phyloP scores from a whole-genome alignment of 2,888 invertebrate species.

The Hirtodrosophila cameraria region DNA sequence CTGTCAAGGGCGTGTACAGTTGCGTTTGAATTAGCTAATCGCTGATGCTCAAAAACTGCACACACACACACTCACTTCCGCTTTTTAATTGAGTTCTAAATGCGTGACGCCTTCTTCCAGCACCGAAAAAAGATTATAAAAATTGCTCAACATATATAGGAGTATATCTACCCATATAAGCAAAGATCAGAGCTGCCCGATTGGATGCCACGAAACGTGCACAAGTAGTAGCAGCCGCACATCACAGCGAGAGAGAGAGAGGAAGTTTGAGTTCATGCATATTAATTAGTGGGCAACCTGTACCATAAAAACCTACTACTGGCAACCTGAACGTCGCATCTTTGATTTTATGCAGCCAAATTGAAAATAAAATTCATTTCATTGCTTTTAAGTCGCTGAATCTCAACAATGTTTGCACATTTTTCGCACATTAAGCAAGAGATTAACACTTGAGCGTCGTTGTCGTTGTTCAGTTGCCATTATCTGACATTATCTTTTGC shows the following conservation, averaged over 20 bases:
- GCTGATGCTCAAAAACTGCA: background rate
- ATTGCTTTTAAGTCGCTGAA: constrained; percentile 25
- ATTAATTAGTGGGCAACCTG: constrained; percentile 60
- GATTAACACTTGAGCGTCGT: constrained; percentile 53
- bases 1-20: constrained; percentile 73
- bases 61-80: constrained; percentile 53
- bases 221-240: constrained; percentile 34
- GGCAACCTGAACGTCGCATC: constrained; percentile 17
- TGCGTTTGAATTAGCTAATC: background rate
- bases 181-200: constrained; percentile 30
- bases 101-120: constrained; percentile 38
- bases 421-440: constrained; percentile 65
- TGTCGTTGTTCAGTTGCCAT: constrained; percentile 15
- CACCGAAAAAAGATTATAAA: constrained; percentile 18
- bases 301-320: constrained; percentile 32
- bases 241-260: no score
- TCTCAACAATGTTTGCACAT: constrained; percentile 51
- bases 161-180: no score
- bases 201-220: constrained; percentile 41
- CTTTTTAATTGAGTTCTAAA: constrained; percentile 72
- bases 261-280: constrained; percentile 67
- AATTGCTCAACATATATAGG: constrained; percentile 16
- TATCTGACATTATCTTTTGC: constrained; percentile 50
- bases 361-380: constrained; percentile 57
- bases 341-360: constrained; percentile 51